These are phyloP conservation scores for Arenicola marina DNA, from an alignment of 2,888 invertebrate species.

Conservation along the genomic window DNA sequence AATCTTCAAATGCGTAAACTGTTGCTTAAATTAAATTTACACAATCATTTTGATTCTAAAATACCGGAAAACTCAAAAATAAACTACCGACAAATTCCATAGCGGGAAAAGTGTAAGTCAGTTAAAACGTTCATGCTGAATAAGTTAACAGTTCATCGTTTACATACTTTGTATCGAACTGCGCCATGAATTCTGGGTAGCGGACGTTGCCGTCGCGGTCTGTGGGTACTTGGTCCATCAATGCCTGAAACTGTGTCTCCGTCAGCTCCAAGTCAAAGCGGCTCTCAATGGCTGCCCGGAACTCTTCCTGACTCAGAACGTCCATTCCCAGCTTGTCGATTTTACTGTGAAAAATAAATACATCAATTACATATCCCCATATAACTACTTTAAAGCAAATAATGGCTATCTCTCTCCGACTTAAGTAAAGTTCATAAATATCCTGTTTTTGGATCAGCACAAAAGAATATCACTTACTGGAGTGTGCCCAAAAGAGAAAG, in stretches of 20 bases:
- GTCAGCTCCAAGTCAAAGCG: slow-evolving; percentile 53
- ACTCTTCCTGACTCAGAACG: slow-evolving; percentile 55
- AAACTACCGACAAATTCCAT: background rate
- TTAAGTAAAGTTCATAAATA: too few relatives aligned
- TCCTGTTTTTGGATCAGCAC: background rate
- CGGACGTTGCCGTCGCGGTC: slow-evolving; percentile 56
- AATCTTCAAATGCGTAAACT: too few relatives aligned
- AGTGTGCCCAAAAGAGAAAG: slow-evolving; percentile 55
- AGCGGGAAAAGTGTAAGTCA: background rate
- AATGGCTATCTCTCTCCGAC: too few relatives aligned
- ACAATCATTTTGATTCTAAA: background rate
- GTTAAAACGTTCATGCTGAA: background rate
- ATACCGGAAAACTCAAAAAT: background rate
- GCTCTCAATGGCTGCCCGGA: slow-evolving; percentile 59
- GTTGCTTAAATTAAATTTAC: too few relatives aligned
- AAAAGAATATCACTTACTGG: slow-evolving; percentile 46
- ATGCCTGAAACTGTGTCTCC: slow-evolving; percentile 52
- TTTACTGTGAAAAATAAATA: too few relatives aligned
- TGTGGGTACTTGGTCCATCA: slow-evolving; percentile 55
- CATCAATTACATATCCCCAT: too few relatives aligned
- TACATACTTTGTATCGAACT: slow-evolving; percentile 59
- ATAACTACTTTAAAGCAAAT: too few relatives aligned
- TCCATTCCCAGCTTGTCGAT: slow-evolving; percentile 55
- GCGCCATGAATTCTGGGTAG: slow-evolving; percentile 59
- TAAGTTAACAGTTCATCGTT: too few relatives aligned